Conservation (phyloP, 1,140 invertebrate genomes). For the Neelides sp. region DNA sequence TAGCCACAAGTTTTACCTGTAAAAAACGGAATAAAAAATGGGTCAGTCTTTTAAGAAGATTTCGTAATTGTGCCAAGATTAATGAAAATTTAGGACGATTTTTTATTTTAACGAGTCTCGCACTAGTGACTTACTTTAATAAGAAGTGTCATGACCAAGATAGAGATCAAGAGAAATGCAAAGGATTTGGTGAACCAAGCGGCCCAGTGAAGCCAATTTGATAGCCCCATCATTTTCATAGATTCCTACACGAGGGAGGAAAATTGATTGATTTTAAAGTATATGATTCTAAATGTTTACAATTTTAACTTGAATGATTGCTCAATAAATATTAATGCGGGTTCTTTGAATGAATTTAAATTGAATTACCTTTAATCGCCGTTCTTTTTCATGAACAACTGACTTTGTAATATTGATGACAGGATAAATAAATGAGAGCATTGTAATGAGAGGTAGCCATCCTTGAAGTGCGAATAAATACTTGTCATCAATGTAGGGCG, state of each 20-base stretch:
- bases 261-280: no score
- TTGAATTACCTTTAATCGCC: constrained; percentile 38
- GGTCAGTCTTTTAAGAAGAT: not conserved
- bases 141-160: constrained; percentile 18
- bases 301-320: no score
- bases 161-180: constrained; percentile 48
- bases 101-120: not conserved
- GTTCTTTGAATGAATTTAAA: not conserved
- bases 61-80: not conserved
- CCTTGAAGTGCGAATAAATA: constrained; percentile 51
- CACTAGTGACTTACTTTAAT: constrained; percentile 15
- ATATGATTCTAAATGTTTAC: not conserved
- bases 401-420: constrained; percentile 63
- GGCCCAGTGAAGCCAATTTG: constrained; percentile 66
- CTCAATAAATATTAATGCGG: no score
- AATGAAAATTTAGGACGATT: not conserved
- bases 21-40: not conserved
- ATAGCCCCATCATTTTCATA: constrained; percentile 78
- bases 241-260: constrained; percentile 52
- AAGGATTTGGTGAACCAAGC: constrained; percentile 71
- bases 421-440: constrained; percentile 64
- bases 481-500: constrained; percentile 55
- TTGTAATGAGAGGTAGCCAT: constrained; percentile 61
- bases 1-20: constrained; percentile 11
- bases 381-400: constrained; percentile 45